Base-by-base conservation (phyloP, 2,797 vertebrate genomes). In the Oryzias sinensis region DNA sequence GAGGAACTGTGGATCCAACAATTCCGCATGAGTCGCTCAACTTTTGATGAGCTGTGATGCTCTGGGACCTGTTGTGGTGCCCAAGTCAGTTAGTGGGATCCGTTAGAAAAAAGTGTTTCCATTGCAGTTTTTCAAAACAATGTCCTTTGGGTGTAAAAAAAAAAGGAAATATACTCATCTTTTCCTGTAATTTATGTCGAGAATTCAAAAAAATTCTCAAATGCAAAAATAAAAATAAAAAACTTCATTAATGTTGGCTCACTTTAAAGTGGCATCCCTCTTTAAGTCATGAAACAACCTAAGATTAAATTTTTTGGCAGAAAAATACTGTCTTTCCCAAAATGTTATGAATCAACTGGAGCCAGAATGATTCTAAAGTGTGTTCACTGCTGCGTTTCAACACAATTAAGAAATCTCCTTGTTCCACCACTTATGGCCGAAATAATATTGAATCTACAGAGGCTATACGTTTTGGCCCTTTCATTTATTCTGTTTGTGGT, bases 221-320 rank as follows among this genome's bases (percentile, higher is more conserved):
- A 74, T 37, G 13, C 43, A 69, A 58, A 51, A 22, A 7, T 42
- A 16, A 17, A 29, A 4, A 11, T 3, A 33, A 9, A 8, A 33
- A 11, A 6, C 6, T 6, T 27, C 2, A 27, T 11, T 33, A 33
- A 33, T 9, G 29, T 33, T 27, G 27, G 27, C 27, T 27, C 5
- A 27, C 27, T 27, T 7, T 6, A 27, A 27, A 33, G 29, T 11
- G 4, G 11, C 9, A 37, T 63, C 20, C 2, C 20, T 22, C 20
- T 22, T 22, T 22, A 22, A 76, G 63, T 45, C 53, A 5, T 73
- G 70, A 81, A 76, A 72, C 53, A 56, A 68, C 64, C 29, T 2
- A 4, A 49, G 41, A 53, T 65, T 81, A 55, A 75, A 60, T 59
- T 61, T 53, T 59, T 66, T 65, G 65, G 64, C 72, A 68, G 63